phyloP scores from a whole-genome alignment of 2,113 vertebrate species.

The Regulus satrapa region DNA sequence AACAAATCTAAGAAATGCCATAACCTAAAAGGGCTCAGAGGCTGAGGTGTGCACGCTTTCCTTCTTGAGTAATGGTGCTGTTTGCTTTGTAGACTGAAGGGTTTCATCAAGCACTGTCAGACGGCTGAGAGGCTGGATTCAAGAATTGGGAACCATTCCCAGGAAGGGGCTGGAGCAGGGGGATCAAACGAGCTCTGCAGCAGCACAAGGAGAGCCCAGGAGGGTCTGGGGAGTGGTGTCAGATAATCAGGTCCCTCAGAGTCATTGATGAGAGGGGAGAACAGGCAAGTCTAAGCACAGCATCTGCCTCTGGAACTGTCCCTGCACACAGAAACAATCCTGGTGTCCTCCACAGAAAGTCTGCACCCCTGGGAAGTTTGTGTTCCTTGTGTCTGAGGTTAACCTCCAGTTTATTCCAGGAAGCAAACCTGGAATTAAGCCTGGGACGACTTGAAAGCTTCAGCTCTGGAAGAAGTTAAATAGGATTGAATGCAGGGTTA shows the following conservation, averaged over 20 bases:
- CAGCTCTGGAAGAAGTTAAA: slow-evolving; percentile 22
- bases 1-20: too few relatives aligned
- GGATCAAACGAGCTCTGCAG: not conserved
- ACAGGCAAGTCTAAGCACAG: not conserved
- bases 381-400: not conserved
- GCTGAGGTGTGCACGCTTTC: not conserved
- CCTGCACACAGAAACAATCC: not conserved
- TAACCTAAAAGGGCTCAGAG: too few relatives aligned
- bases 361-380: not conserved
- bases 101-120: not conserved
- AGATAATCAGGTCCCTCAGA: not conserved
- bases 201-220: not conserved
- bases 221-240: not conserved
- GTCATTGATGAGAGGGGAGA: not conserved
- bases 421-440: slow-evolving; percentile 1
- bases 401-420: not conserved
- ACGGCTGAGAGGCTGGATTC: not conserved
- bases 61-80: not conserved
- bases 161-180: not conserved
- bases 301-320: not conserved
- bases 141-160: not conserved
- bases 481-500: not conserved
- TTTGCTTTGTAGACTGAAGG: not conserved
- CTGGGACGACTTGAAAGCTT: not conserved
- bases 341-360: not conserved